A percentile compares a stretch with the other conserved stretches of the same genome.
Evolutionary conservation across 2,797 vertebrate species (phyloP).

Genomic region (Nothura maculosa): DNA sequence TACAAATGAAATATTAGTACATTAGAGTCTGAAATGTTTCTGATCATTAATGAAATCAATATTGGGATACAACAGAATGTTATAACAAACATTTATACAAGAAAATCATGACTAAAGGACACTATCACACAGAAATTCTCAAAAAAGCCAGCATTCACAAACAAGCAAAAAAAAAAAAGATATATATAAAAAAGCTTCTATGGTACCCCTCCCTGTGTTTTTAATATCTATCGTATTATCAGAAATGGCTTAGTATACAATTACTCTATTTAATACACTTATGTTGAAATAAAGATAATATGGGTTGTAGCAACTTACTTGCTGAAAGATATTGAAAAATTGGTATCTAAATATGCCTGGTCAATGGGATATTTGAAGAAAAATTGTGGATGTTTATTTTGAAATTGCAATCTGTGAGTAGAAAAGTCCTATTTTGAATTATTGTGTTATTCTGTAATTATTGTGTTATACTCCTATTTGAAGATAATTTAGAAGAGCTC

Average conservation of each 20-base stretch:
- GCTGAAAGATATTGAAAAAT: neutral
- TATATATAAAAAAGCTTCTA: conserved; percentile 5
- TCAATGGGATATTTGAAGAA: neutral
- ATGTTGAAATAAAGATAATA: neutral
- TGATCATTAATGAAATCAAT: conserved; percentile 43
- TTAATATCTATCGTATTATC: neutral
- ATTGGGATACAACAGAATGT: conserved; percentile 33
- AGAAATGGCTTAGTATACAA: neutral
- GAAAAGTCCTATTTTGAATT: neutral
- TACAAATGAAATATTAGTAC: conserved; percentile 43
- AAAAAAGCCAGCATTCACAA: conserved; percentile 40
- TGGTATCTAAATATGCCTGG: accelerated
- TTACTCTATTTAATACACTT: neutral
- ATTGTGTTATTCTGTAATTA: neutral
- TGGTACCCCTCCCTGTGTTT: neutral
- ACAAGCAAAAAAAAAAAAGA: conserved; percentile 34
- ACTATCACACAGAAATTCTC: neutral
- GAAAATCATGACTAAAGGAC: neutral
- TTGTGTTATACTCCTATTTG: neutral
- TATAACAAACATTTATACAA: conserved; percentile 11
- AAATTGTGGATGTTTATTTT: neutral
- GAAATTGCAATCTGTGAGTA: neutral
- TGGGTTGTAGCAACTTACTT: neutral
- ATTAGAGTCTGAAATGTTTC: conserved; percentile 45
- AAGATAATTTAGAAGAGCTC: neutral